Evolutionary conservation across 2,888 invertebrate species (phyloP).

Genomic region (Serrognathus titanus): DNA sequence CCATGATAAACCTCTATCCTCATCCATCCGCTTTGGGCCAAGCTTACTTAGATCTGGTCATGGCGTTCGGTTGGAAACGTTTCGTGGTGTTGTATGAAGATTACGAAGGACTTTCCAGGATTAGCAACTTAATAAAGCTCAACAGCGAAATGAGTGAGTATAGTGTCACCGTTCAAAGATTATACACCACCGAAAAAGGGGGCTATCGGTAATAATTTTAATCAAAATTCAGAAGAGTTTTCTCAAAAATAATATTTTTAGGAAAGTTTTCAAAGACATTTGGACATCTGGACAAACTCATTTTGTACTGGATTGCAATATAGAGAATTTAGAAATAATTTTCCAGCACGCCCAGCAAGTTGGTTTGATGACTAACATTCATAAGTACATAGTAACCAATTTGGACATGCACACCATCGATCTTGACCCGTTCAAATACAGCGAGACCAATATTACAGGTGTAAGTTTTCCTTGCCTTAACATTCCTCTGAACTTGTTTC

Average conservation of each 20-base stretch:
- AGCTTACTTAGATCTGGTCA: conserved; percentile 68
- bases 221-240: no score
- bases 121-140: conserved; percentile 54
- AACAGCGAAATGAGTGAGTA: conserved; percentile 39
- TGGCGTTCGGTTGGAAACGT: conserved; percentile 72
- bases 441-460: conserved; percentile 61
- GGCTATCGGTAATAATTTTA: conserved; percentile 52
- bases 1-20: conserved; percentile 87
- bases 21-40: conserved; percentile 64
- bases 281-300: conserved; percentile 50
- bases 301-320: conserved; percentile 54
- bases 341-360: conserved; percentile 58
- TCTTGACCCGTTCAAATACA: conserved; percentile 54
- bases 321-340: conserved; percentile 50
- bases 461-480: conserved; percentile 26
- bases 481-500: background rate
- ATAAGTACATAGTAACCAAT: conserved; percentile 57
- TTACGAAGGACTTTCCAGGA: conserved; percentile 54
- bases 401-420: conserved; percentile 59
- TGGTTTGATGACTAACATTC: conserved; percentile 56
- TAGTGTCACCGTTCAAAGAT: conserved; percentile 45
- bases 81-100: conserved; percentile 81
- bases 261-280: conserved; percentile 49
- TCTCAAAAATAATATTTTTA: conserved; percentile 17
- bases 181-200: conserved; percentile 40